These are phyloP conservation scores for Serranus cabrilla DNA, from an alignment of 2,797 vertebrate genomes.

Conservation along the genomic window DNA sequence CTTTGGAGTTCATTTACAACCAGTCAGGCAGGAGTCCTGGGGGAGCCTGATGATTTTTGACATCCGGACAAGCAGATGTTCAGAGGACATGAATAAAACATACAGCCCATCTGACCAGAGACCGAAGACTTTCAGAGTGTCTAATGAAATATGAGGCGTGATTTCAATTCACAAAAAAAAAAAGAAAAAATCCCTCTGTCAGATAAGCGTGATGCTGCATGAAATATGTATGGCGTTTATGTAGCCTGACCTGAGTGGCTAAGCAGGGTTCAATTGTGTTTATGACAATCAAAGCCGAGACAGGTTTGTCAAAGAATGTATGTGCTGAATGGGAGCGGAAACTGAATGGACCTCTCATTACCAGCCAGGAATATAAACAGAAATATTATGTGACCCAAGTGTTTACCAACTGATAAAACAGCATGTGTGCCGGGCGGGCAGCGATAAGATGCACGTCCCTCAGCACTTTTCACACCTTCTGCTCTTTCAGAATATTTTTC, in stretches of 20 bases:
- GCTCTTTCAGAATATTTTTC: constrained; percentile 66
- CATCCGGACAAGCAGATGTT: constrained; percentile 82
- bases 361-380: constrained; percentile 60
- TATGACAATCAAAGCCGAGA: constrained; percentile 75
- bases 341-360: constrained; percentile 66
- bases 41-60: constrained; percentile 80
- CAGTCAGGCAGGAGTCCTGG: constrained; percentile 73
- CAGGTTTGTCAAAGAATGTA: constrained; percentile 67
- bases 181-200: constrained; percentile 65
- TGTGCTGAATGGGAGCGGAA: constrained; percentile 61
- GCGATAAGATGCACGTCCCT: constrained; percentile 43
- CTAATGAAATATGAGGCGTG: constrained; percentile 80
- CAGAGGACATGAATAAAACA: constrained; percentile 86
- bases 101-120: constrained; percentile 74
- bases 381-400: constrained; percentile 56
- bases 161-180: constrained; percentile 70
- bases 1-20: constrained; percentile 82
- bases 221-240: constrained; percentile 82
- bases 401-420: constrained; percentile 59
- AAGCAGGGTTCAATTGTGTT: constrained; percentile 60
- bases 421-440: constrained; percentile 34
- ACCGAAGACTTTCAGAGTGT: constrained; percentile 65
- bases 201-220: constrained; percentile 74
- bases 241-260: constrained; percentile 73
- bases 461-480: constrained; percentile 66